Conservation (phyloP, 1,140 invertebrate genomes). For the Trichonephila inaurata region DNA sequence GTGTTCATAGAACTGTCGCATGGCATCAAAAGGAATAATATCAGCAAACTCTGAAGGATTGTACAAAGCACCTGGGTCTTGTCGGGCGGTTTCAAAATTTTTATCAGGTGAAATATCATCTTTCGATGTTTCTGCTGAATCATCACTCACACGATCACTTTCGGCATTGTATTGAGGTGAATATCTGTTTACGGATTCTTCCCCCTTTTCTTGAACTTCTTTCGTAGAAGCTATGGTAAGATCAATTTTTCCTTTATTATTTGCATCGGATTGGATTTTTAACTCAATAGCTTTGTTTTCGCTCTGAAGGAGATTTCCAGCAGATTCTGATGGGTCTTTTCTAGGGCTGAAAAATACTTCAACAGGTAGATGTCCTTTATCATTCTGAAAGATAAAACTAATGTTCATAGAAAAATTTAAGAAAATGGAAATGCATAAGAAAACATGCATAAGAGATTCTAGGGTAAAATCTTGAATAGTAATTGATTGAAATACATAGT, state of each 20-base stretch:
- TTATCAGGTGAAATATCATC: not conserved
- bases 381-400: slow-evolving; percentile 32
- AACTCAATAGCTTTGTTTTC: slow-evolving; percentile 32
- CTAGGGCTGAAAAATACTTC: slow-evolving; percentile 3
- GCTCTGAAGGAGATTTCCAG: not conserved
- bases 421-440: no score
- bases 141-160: not conserved
- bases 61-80: not conserved
- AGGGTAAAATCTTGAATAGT: no score
- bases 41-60: not conserved
- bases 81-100: not conserved
- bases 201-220: slow-evolving; percentile 10
- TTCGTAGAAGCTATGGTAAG: slow-evolving; percentile 52
- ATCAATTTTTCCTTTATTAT: slow-evolving; percentile 28
- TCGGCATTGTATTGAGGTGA: slow-evolving; percentile 50
- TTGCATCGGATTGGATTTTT: slow-evolving; percentile 17
- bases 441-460: no score
- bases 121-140: not conserved
- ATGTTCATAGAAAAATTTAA: no score
- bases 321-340: not conserved
- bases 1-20: not conserved
- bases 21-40: not conserved
- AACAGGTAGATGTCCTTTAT: not conserved
- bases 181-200: slow-evolving; percentile 6
- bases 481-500: no score